Percentiles rank a stretch among this genome's conserved stretches.
These are phyloP conservation scores for Acanthosepion esculentum DNA, from an alignment of 2,888 invertebrate species.

Conservation along the genomic window DNA sequence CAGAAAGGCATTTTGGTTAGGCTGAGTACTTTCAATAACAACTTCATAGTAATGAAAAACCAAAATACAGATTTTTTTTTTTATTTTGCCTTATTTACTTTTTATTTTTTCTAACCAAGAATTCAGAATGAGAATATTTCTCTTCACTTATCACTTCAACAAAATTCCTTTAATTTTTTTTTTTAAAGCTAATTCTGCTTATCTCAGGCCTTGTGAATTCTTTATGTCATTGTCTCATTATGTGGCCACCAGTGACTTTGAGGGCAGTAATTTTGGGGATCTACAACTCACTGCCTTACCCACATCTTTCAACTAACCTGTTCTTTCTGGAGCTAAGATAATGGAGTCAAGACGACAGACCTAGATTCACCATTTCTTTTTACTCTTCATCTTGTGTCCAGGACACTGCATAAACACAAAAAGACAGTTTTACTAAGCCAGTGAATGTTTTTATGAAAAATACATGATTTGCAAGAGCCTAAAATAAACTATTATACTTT, in stretches of 20 bases:
- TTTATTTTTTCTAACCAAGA: too few relatives aligned
- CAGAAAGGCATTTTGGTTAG: too few relatives aligned
- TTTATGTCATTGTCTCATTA: conserved; percentile 1
- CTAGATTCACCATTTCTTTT: not conserved
- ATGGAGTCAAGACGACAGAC: not conserved
- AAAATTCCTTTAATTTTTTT: not conserved
- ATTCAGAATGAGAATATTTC: too few relatives aligned
- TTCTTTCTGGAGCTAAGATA: conserved; percentile 8
- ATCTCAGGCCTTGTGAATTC: not conserved
- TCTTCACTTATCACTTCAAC: not conserved
- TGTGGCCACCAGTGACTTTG: not conserved
- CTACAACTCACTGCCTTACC: not conserved
- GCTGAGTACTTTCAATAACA: too few relatives aligned
- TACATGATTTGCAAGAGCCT: not conserved
- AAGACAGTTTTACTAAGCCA: conserved; percentile 3
- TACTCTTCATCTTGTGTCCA: not conserved
- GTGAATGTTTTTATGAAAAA: not conserved
- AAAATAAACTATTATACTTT: not conserved
- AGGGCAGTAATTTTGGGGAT: too few relatives aligned
- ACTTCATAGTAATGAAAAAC: too few relatives aligned
- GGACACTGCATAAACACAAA: not conserved
- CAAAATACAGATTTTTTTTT: too few relatives aligned
- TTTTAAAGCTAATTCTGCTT: not conserved
- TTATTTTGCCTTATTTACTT: too few relatives aligned
- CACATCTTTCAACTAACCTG: not conserved